Base-by-base conservation (phyloP, 2,797 vertebrate species). In the Allobates femoralis region DNA sequence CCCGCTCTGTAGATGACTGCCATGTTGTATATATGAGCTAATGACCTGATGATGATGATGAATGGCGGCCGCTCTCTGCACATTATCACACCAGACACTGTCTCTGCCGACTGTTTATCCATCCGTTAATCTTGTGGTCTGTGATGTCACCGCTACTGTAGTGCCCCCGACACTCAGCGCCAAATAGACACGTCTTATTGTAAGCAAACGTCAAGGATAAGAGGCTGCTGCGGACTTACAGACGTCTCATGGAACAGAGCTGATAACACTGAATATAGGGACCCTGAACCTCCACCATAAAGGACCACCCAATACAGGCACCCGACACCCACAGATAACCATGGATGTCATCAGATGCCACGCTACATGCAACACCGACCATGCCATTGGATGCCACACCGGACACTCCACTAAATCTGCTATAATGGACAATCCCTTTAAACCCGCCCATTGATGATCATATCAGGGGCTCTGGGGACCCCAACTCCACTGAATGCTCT, bases 171-270 rank as follows among this genome's bases (percentile, higher is more conserved):
- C 14, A 28, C 26, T 37, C 71, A 64, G 66, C 5, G 69, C 56
- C 56, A 58, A 77, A 77, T 53, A 84, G 86, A 78, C 53, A 50
- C 26, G 26, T 71, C 32, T 60, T 74, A 79, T 79, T 87, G 71
- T 87, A 87, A 87, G 81, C 66, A 87, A 84, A 79, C n/a, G 76
- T 76, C 81, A 74, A 73, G 64, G 30, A 84, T 53, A 62, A 80
- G 32, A 80, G 60, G 62, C 76, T 23, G 66, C 55, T 37, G 55
- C 34, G n/a, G 41, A 83, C 71, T 83, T 73, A 87, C 23, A 7
- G 19, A 19, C 80, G 23, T 60, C 56, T 56, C 77, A 41, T 28
- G 32, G n/a, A 34, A 12, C 14, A 41, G 46, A 81, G 64, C 34
- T n/a, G n/a, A 8, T 7, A 79, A 60, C 58, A 26, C 4, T 18